Conservation (phyloP, 2,888 invertebrate genomes). For the Caenorhabditis sp. region DNA sequence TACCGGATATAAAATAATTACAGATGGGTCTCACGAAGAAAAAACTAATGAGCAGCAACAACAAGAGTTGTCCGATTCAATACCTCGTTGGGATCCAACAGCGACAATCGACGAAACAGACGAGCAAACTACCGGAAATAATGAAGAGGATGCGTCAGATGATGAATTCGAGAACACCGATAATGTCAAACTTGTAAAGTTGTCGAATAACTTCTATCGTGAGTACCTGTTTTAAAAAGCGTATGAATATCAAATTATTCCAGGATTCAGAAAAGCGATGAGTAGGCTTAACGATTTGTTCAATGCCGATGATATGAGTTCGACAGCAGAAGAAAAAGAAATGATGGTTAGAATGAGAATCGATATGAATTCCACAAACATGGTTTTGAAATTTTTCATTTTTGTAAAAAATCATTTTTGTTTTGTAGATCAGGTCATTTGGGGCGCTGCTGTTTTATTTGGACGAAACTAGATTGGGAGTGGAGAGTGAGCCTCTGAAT, state of each 20-base stretch:
- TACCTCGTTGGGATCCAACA: not conserved
- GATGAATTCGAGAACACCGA: not conserved
- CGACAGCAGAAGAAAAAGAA: constrained; percentile 15
- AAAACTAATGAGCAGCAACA: not conserved
- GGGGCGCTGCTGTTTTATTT: constrained; percentile 65
- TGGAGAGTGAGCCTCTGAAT: constrained; percentile 55
- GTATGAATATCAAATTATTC: not conserved
- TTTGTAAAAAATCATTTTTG: not conserved
- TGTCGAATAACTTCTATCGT: constrained; percentile 22
- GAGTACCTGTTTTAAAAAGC: constrained; percentile 6
- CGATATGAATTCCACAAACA: constrained; percentile 26
- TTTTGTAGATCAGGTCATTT: constrained; percentile 58
- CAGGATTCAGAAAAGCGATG: constrained; percentile 10
- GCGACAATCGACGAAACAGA: not conserved
- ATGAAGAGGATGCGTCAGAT: constrained; percentile 9
- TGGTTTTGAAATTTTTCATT: constrained; percentile 5
- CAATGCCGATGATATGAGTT: constrained; percentile 8
- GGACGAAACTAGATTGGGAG: constrained; percentile 61
- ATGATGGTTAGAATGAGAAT: constrained; percentile 23
- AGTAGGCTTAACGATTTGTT: constrained; percentile 19
- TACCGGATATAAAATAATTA: not conserved
- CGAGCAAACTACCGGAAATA: not conserved
- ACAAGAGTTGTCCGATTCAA: not conserved
- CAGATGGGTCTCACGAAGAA: not conserved
- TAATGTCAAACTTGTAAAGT: constrained; percentile 13